A percentile compares a stretch with the other conserved stretches of the same genome.
Conservation (phyloP, 2,797 vertebrate genomes). For the Oreortyx pictus region DNA sequence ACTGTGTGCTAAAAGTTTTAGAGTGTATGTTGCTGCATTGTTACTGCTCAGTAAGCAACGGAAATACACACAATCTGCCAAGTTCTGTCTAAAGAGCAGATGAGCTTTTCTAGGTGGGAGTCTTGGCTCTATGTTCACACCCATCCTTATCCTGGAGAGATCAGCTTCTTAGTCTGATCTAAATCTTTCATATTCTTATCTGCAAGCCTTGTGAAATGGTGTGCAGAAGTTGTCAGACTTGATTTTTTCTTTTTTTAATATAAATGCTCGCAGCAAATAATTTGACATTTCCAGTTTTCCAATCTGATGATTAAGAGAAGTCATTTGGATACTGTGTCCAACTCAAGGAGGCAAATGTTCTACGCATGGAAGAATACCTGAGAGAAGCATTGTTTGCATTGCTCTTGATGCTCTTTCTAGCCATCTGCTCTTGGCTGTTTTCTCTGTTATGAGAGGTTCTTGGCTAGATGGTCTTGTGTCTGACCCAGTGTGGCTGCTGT, state of each 20-base stretch:
- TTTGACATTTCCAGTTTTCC: background rate
- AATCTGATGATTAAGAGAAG: background rate
- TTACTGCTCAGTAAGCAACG: background rate
- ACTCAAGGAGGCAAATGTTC: background rate
- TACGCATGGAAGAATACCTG: slow-evolving; percentile 2
- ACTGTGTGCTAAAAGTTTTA: background rate
- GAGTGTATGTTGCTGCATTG: background rate
- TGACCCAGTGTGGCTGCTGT: background rate
- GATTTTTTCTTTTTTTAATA: background rate
- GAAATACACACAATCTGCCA: background rate
- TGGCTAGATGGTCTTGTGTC: background rate
- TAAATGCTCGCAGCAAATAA: background rate
- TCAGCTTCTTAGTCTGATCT: background rate
- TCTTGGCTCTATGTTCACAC: background rate
- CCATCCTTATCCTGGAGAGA: background rate
- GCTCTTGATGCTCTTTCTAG: background rate
- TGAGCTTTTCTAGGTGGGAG: background rate
- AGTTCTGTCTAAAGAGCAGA: slow-evolving; percentile 16
- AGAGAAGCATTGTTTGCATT: background rate
- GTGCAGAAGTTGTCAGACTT: background rate
- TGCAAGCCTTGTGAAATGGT: background rate
- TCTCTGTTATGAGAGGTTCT: background rate
- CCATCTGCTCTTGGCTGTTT: slow-evolving; percentile 5
- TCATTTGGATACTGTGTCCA: slow-evolving; percentile 2
- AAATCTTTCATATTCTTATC: slow-evolving; percentile 23